Conservation (phyloP, 1,140 invertebrate genomes). For the Thrips palmi region DNA sequence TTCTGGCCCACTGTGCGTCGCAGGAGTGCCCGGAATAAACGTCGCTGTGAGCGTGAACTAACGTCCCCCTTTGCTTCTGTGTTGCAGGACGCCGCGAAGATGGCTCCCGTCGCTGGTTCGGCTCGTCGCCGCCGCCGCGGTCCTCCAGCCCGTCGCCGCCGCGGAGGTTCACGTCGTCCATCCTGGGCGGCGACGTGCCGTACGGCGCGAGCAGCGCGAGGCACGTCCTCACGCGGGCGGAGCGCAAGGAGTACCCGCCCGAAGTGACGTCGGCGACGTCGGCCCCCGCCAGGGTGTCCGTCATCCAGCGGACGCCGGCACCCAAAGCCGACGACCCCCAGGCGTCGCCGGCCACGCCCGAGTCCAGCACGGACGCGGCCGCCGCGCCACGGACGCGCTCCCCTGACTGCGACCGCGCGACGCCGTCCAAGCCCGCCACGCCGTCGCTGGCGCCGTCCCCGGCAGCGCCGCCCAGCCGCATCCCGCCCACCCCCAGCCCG, state of each 20-base stretch:
- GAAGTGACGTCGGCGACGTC: constrained; percentile 26
- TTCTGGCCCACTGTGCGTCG: too few species aligned
- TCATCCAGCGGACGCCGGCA: constrained; percentile 62
- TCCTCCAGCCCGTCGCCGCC: too few species aligned
- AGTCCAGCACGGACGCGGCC: constrained; percentile 29
- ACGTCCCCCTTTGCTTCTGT: too few species aligned
- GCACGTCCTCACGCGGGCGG: constrained; percentile 52
- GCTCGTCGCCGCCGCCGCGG: too few species aligned
- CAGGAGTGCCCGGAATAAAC: too few species aligned
- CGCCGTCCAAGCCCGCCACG: constrained; percentile 31
- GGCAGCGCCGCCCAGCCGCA: constrained; percentile 23
- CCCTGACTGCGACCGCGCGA: constrained; percentile 25
- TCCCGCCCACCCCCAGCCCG: constrained; percentile 30
- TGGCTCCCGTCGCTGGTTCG: too few species aligned
- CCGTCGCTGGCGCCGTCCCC: constrained; percentile 23
- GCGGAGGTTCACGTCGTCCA: constrained; percentile 53
- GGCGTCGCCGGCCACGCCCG: constrained; percentile 22
- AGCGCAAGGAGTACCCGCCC: constrained; percentile 60
- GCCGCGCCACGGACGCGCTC: constrained; percentile 22
- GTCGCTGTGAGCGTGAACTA: too few species aligned
- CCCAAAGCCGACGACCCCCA: constrained; percentile 8
- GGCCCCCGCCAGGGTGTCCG: constrained; percentile 30
- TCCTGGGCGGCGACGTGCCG: constrained; percentile 52
- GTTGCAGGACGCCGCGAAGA: too few species aligned
- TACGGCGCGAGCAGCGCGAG: constrained; percentile 45